Evolutionary conservation across 2,113 vertebrate genomes (phyloP).

Genomic region (Plecotus auritus): DNA sequence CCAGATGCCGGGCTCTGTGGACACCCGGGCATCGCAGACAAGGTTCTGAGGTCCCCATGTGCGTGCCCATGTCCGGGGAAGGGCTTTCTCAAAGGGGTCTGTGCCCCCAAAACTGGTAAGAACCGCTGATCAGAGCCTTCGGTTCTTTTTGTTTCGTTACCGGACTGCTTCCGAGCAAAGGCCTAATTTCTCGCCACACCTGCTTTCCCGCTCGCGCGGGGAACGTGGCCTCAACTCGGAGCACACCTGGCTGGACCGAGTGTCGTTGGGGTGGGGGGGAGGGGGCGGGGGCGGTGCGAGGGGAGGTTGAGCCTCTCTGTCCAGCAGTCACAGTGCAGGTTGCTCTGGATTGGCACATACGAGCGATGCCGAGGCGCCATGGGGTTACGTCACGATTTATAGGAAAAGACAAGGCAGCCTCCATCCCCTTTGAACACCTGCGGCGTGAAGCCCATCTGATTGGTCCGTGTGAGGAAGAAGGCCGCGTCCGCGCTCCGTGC

Average conservation of each 20-base stretch:
- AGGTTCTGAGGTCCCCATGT: no score
- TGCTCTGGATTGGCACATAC: fast-evolving
- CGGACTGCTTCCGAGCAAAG: no score
- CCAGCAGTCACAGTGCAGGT: not conserved
- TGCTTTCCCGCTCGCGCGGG: not conserved
- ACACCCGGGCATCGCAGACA: not conserved
- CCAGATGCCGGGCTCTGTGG: not conserved
- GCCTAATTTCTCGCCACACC: no score
- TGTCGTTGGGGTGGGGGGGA: no score
- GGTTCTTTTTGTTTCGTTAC: fast-evolving
- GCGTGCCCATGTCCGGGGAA: not conserved
- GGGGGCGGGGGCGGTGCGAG: fast-evolving
- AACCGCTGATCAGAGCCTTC: not conserved
- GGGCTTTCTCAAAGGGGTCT: not conserved
- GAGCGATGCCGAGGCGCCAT: fast-evolving
- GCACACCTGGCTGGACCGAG: not conserved
- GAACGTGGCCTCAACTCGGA: no score
- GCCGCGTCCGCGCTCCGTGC: fast-evolving
- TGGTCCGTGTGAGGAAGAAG: not conserved
- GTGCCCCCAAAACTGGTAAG: not conserved
- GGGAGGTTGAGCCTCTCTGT: no score
- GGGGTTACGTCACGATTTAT: not conserved
- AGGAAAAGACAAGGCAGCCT: not conserved
- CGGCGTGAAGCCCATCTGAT: not conserved
- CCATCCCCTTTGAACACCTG: fast-evolving